phyloP scores from a whole-genome alignment of 2,888 invertebrate genomes.

The Himalopsyche japonica region DNA sequence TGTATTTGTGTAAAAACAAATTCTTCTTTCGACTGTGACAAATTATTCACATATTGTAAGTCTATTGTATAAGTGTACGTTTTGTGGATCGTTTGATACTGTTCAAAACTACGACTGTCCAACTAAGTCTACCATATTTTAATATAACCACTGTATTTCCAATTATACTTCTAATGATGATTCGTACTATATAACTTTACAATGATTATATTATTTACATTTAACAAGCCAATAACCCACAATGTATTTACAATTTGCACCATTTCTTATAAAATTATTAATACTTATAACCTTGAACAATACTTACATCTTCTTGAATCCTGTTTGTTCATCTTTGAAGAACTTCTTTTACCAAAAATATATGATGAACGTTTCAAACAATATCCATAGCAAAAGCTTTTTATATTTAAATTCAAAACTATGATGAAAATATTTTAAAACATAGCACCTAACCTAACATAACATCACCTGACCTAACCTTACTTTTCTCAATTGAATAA shows the following conservation, averaged over 20 bases:
- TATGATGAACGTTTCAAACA: too few relatives aligned
- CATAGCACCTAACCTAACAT: too few relatives aligned
- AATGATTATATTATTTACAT: neutral
- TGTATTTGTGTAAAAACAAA: neutral
- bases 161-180: neutral
- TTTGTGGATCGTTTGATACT: neutral
- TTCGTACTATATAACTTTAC: neutral
- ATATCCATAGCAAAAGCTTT: too few relatives aligned
- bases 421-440: too few relatives aligned
- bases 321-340: neutral
- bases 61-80: neutral
- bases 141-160: neutral
- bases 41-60: neutral
- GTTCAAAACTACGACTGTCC: neutral
- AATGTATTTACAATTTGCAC: neutral
- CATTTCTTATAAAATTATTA: neutral
- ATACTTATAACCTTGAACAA: neutral
- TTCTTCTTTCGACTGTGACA: neutral
- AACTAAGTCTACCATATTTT: neutral
- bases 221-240: neutral
- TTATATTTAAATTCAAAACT: too few relatives aligned
- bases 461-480: too few relatives aligned
- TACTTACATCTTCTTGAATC: neutral
- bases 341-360: neutral
- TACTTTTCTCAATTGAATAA: too few relatives aligned